These are phyloP conservation scores for Teleogryllus occipitalis DNA, from an alignment of 1,140 invertebrate species.

Conservation along the genomic window DNA sequence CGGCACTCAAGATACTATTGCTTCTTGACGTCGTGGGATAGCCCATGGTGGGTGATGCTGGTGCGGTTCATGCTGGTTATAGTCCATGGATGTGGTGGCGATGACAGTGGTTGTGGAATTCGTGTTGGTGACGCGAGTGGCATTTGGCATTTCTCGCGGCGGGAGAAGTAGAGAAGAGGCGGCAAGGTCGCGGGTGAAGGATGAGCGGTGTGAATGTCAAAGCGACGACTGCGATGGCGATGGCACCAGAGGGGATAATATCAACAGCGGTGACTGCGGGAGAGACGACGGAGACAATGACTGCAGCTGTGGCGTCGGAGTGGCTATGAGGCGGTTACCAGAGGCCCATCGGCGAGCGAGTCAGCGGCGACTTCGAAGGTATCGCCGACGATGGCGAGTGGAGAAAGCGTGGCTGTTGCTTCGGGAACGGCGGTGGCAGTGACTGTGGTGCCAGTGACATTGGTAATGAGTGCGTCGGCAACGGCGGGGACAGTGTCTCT, in stretches of 20 bases:
- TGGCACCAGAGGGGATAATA: not conserved
- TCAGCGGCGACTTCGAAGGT: not conserved
- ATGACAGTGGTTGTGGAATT: not conserved
- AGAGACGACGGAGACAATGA: not conserved
- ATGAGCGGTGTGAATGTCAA: no score
- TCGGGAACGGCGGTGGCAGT: not conserved
- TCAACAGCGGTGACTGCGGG: not conserved
- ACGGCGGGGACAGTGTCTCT: no score
- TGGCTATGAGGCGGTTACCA: no score
- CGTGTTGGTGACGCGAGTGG: not conserved
- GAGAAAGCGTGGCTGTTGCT: not conserved
- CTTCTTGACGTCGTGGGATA: no score
- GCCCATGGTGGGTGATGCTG: no score
- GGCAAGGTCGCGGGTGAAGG: no score
- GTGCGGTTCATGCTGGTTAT: no score
- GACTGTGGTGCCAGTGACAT: not conserved
- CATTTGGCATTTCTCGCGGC: no score
- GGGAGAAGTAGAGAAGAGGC: no score
- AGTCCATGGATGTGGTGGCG: not conserved
- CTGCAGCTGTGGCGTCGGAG: no score
- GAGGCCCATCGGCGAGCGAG: not conserved
- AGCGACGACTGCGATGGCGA: not conserved
- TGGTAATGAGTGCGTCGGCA: not conserved
- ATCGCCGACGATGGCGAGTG: not conserved
- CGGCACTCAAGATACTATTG: no score